These are phyloP conservation scores for Taeniopygia guttata DNA, from an alignment of 2,797 vertebrate species.

Conservation along the genomic window DNA sequence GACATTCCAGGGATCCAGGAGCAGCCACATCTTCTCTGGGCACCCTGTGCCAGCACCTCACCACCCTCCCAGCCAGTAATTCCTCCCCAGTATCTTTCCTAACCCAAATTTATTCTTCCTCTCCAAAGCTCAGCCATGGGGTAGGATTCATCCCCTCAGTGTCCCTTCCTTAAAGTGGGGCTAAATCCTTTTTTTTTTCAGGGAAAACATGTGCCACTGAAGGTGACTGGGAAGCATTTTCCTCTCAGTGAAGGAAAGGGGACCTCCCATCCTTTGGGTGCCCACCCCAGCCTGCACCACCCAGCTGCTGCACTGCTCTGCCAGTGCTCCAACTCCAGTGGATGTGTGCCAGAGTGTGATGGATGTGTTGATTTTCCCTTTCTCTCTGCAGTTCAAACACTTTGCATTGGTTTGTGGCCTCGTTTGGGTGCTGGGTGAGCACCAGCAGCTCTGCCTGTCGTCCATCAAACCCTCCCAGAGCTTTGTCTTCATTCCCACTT, in stretches of 20 bases:
- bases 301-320: background rate
- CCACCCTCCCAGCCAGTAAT: background rate
- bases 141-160: background rate
- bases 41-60: accelerated
- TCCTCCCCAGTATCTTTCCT: background rate
- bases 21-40: background rate
- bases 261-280: accelerated
- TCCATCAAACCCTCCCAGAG: conserved; percentile 60
- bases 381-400: conserved; percentile 35
- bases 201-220: background rate
- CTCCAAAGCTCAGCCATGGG: background rate
- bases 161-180: background rate
- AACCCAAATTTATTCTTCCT: background rate
- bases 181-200: background rate
- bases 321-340: accelerated
- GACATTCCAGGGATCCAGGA: background rate
- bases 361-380: conserved; percentile 61
- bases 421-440: conserved; percentile 58
- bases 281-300: background rate
- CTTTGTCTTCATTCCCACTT: conserved; percentile 69
- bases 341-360: conserved; percentile 39
- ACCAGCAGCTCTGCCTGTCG: conserved; percentile 34
- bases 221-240: background rate
- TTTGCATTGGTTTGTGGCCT: conserved; percentile 74
- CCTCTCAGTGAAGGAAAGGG: background rate